Conservation (phyloP, 2,797 vertebrate species). For the Malacoraja senta region DNA sequence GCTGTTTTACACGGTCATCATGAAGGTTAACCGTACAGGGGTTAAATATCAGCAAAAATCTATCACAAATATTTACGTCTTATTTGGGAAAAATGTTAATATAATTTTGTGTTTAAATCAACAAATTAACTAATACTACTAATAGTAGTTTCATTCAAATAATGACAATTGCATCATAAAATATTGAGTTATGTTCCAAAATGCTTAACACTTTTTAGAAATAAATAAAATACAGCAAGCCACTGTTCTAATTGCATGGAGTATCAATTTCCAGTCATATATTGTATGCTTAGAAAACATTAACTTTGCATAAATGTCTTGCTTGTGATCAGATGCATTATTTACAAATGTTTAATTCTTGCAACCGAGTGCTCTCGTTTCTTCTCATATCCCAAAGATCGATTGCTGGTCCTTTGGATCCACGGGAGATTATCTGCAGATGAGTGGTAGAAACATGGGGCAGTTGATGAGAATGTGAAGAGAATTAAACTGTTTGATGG, state of each 20-base stretch:
- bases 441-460: too few species aligned
- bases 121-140: background rate
- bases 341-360: background rate
- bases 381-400: too few species aligned
- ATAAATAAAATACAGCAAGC: background rate
- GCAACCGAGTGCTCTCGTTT: too few species aligned
- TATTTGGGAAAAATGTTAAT: background rate
- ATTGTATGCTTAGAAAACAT: background rate
- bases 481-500: too few species aligned
- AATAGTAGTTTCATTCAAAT: background rate
- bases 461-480: too few species aligned
- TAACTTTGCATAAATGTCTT: background rate
- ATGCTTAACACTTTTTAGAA: background rate
- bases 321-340: background rate
- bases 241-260: background rate
- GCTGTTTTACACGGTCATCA: background rate
- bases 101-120: background rate
- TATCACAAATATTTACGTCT: background rate
- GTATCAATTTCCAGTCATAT: background rate
- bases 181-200: background rate
- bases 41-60: conserved; percentile 6
- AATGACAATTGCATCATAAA: background rate
- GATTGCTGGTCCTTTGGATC: too few species aligned
- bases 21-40: background rate
- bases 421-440: too few species aligned